Conservation (phyloP, 2,113 vertebrate genomes). For the Henicopernis longicauda region DNA sequence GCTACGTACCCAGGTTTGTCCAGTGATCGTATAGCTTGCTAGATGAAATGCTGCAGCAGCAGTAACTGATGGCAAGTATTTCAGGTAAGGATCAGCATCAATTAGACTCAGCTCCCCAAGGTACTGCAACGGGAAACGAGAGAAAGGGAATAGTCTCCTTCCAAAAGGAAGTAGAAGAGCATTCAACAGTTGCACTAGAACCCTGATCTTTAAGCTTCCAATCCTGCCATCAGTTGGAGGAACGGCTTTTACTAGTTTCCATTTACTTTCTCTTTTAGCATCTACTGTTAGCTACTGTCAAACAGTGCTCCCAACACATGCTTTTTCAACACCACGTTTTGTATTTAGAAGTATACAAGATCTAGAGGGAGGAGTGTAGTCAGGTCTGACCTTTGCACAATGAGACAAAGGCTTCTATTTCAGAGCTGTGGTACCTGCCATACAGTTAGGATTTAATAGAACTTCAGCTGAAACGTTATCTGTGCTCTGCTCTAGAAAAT, state of each 20-base stretch:
- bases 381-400: neutral
- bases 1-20: slow-evolving; percentile 85
- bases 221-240: neutral
- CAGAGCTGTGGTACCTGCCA: neutral
- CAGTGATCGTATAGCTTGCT: slow-evolving; percentile 82
- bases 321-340: neutral
- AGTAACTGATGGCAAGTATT: slow-evolving; percentile 89
- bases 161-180: neutral
- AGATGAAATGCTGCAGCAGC: slow-evolving; percentile 88
- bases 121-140: slow-evolving; percentile 73
- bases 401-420: neutral
- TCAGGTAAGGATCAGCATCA: slow-evolving; percentile 91
- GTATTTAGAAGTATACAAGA: neutral
- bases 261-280: neutral
- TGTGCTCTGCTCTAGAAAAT: neutral
- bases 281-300: neutral
- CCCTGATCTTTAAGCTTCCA: neutral
- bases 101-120: slow-evolving; percentile 91
- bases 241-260: neutral
- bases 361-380: neutral
- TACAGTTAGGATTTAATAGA: neutral
- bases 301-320: neutral
- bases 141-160: neutral
- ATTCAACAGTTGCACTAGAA: neutral
- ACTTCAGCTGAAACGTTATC: neutral